Conservation (phyloP, 2,888 invertebrate species). For the Drosophila gaucha region DNA sequence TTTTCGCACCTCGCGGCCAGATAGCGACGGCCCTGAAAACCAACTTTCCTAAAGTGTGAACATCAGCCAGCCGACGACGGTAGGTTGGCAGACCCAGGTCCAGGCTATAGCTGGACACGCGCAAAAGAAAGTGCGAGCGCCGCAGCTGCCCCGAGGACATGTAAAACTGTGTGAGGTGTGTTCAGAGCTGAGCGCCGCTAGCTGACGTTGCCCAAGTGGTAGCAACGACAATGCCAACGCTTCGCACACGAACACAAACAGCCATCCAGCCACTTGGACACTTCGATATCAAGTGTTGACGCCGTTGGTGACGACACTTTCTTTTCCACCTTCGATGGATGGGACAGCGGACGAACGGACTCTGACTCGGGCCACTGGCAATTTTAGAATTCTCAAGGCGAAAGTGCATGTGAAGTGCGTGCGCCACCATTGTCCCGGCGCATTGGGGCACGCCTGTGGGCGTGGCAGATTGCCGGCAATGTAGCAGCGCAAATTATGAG, state of each 20-base stretch:
- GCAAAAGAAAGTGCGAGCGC: constrained; percentile 75
- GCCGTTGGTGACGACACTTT: constrained; percentile 71
- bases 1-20: constrained; percentile 72
- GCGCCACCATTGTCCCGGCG: constrained; percentile 28
- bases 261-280: constrained; percentile 3
- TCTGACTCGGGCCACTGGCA: constrained; percentile 56
- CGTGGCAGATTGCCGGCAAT: constrained; percentile 63
- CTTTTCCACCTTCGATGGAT: constrained; percentile 57
- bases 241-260: background rate
- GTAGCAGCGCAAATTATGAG: constrained; percentile 76
- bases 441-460: constrained; percentile 49
- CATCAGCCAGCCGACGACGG: constrained; percentile 49
- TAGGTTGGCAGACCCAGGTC: background rate
- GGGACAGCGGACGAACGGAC: background rate
- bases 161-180: constrained; percentile 70
- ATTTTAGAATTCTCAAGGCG: constrained; percentile 80
- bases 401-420: constrained; percentile 62
- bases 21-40: constrained; percentile 60
- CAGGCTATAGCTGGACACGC: constrained; percentile 64
- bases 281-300: constrained; percentile 50
- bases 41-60: constrained; percentile 81
- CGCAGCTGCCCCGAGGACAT: constrained; percentile 59
- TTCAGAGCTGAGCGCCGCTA: constrained; percentile 49
- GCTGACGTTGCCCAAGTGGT: constrained; percentile 33
- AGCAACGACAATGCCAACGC: constrained; percentile 58